Conservation (phyloP, 2,888 invertebrate genomes). For the Argyresthia goedartella region DNA sequence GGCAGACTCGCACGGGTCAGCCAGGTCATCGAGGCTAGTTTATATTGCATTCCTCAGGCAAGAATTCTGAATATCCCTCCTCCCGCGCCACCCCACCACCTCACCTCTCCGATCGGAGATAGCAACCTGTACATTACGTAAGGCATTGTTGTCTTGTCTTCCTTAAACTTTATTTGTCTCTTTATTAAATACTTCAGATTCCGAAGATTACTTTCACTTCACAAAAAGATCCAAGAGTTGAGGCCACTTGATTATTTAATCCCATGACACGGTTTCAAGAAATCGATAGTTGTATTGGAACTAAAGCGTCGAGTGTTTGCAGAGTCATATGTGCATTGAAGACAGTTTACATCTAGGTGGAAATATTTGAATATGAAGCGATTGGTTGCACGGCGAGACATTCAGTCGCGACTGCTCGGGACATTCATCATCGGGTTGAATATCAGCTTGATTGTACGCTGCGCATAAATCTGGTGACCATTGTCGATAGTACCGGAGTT, state of each 20-base stretch:
- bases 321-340: background rate
- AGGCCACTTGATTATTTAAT: background rate
- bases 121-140: slow-evolving; percentile 5
- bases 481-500: background rate
- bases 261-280: too few species aligned
- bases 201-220: background rate
- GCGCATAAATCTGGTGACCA: slow-evolving; percentile 4
- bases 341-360: background rate
- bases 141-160: slow-evolving; percentile 6
- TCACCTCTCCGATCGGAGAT: slow-evolving; percentile 5
- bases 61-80: slow-evolving; percentile 5
- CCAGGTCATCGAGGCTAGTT: slow-evolving; percentile 21
- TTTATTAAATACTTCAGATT: background rate
- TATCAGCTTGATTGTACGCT: slow-evolving; percentile 4
- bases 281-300: too few species aligned
- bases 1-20: slow-evolving; percentile 22
- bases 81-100: background rate
- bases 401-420: too few species aligned
- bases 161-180: background rate
- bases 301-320: too few species aligned
- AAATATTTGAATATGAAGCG: slow-evolving; percentile 1
- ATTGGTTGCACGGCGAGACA: background rate
- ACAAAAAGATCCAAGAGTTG: background rate
- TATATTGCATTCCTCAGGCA: slow-evolving; percentile 23
- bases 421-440: slow-evolving; percentile 4